Base-by-base conservation (phyloP, 2,113 vertebrate genomes). In the Eclectus roratus region DNA sequence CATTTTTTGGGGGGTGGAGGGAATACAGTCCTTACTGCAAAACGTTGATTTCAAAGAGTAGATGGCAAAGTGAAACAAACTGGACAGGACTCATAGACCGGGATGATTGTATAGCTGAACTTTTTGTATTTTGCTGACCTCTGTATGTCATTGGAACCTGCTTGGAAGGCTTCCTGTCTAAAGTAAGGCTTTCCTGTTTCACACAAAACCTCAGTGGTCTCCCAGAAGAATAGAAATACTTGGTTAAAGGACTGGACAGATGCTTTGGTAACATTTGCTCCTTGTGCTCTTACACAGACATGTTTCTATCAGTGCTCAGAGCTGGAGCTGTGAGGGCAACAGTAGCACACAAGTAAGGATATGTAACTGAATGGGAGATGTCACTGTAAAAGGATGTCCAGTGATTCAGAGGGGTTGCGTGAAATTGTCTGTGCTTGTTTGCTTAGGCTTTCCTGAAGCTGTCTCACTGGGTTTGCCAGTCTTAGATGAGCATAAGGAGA, bases 1-100 rank as follows among this genome's bases (percentile, higher is more conserved):
- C 10, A 1, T 41, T 35, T 37, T 50, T 83, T 1, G 0, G 31
- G 19, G 24, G 3, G 4, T 7, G 12, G 13, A 13, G 33, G 33
- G 14, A 35, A 35, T n/a, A 16, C n/a, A 52, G 49, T 69, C 73
- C 10, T 69, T 74, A 9, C n/a, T 70, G 47, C 43, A 71, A 35
- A 72, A 16, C 18, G 24, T 8, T 69, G 0, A 39, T 85, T 46
- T 71, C 17, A 39, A 73, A 47, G n/a, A 9, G 50, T 69, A 14
- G 13, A 4, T 76, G 23, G 39, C 25, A 3, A 82, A 24, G 37
- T 61, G 33, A 84, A 56, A 25, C 43, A 11, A 16, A 7, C 4
- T 50, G 58, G 8, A 20, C 16, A 56, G 68, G 24, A 37, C 19
- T 80, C 2, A 0, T n/a, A 10, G 13, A 10, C 53, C 25, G 44